phyloP scores from a whole-genome alignment of 2,888 invertebrate species.

The Nysson spinosus region DNA sequence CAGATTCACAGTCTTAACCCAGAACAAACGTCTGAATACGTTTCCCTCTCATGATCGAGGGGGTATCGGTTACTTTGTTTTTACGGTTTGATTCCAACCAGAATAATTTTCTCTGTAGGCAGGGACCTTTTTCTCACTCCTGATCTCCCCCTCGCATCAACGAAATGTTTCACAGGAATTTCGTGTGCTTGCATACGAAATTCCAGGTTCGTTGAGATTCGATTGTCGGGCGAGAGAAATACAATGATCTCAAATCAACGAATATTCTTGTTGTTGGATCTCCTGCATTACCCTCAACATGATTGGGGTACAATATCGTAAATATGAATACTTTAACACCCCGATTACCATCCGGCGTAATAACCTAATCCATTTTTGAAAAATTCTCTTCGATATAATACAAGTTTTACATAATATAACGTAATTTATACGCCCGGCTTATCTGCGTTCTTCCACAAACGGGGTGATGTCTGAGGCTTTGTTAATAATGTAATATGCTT shows the following conservation, averaged over 20 bases:
- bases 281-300: too few species aligned
- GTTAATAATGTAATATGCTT: too few species aligned
- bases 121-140: neutral
- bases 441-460: too few species aligned
- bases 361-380: too few species aligned
- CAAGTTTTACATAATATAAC: too few species aligned
- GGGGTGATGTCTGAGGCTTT: too few species aligned
- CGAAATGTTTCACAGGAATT: conserved; percentile 24
- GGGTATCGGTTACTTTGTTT: conserved; percentile 3
- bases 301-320: too few species aligned
- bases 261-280: conserved; percentile 21
- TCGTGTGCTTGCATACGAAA: conserved; percentile 39
- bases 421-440: too few species aligned
- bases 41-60: conserved; percentile 7
- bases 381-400: too few species aligned
- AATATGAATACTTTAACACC: too few species aligned
- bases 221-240: conserved; percentile 7
- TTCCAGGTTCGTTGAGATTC: conserved; percentile 22
- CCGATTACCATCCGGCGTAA: too few species aligned
- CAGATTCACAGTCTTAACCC: conserved; percentile 34
- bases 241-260: conserved; percentile 43
- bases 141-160: conserved; percentile 3
- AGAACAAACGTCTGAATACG: conserved; percentile 23
- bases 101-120: conserved; percentile 22
- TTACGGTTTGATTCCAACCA: conserved; percentile 1